These are phyloP conservation scores for Melanogrammus aeglefinus DNA, from an alignment of 2,797 vertebrate genomes.

Conservation along the genomic window DNA sequence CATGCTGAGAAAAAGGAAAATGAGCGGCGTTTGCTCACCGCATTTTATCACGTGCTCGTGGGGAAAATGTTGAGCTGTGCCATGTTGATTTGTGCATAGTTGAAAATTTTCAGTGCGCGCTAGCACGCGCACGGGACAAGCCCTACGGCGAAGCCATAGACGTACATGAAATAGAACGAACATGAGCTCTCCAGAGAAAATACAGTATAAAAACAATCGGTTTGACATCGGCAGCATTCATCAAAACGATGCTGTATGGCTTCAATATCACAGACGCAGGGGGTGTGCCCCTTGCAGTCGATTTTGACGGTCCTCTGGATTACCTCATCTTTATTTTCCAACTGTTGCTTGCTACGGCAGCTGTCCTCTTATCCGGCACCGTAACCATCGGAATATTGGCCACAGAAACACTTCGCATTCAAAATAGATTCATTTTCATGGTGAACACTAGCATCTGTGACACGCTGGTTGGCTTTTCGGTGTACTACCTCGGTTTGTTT, in stretches of 20 bases:
- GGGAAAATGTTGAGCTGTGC: no score
- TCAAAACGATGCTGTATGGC: not conserved
- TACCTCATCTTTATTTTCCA: conserved; percentile 61
- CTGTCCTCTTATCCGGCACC: conserved; percentile 49
- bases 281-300: conserved; percentile 44
- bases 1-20: no score
- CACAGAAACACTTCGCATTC: conserved; percentile 41
- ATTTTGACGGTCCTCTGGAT: conserved; percentile 54
- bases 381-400: conserved; percentile 48
- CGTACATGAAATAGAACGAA: no score
- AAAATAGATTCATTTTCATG: conserved; percentile 68
- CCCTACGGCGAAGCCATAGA: no score
- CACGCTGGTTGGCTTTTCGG: conserved; percentile 19
- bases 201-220: no score
- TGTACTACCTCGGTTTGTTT: conserved; percentile 35
- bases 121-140: no score
- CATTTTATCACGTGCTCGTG: no score
- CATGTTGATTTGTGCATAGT: no score
- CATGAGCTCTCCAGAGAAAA: no score
- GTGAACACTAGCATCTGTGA: conserved; percentile 62
- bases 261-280: not conserved
- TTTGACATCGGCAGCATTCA: not conserved
- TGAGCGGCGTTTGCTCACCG: no score
- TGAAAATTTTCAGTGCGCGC: no score
- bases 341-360: conserved; percentile 39